Percentiles rank a stretch among this genome's conserved stretches.
Conservation (phyloP, 2,888 invertebrate genomes). For the Calameuta idolon region DNA sequence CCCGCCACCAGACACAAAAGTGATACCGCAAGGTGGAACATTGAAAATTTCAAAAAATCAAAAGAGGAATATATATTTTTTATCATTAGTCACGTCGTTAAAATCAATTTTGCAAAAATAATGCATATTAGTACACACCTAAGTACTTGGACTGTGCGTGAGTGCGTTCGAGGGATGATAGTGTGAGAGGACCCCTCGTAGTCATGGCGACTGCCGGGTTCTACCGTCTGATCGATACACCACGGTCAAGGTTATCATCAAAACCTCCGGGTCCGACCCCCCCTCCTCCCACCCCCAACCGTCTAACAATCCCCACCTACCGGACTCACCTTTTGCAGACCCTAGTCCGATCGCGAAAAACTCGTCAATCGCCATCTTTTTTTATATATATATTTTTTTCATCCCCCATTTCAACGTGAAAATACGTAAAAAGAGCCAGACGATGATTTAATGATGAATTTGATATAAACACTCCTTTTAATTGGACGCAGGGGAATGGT, state of each 20-base stretch:
- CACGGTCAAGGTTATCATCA: constrained; percentile 62
- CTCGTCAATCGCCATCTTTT: not conserved
- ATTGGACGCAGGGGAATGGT: not conserved
- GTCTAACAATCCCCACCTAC: not conserved
- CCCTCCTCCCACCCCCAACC: not conserved
- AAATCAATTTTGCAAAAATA: not conserved
- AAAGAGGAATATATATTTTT: not conserved
- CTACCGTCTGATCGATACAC: constrained; percentile 59
- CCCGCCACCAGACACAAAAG: too few species aligned
- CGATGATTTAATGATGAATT: not conserved
- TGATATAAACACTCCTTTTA: not conserved
- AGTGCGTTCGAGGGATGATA: constrained; percentile 27
- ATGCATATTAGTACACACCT: not conserved
- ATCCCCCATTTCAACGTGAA: not conserved
- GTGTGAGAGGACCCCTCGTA: constrained; percentile 52
- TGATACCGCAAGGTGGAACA: not conserved
- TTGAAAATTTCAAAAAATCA: not conserved
- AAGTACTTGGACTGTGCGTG: constrained; percentile 23
- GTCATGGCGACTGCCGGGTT: constrained; percentile 66
- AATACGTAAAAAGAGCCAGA: not conserved
- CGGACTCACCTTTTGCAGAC: not conserved
- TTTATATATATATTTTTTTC: not conserved
- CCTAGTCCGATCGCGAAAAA: not conserved
- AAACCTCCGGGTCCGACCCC: constrained; percentile 16
- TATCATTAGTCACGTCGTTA: not conserved